Base-by-base conservation (phyloP, 2,113 vertebrate species). In the Saguinus imperator region DNA sequence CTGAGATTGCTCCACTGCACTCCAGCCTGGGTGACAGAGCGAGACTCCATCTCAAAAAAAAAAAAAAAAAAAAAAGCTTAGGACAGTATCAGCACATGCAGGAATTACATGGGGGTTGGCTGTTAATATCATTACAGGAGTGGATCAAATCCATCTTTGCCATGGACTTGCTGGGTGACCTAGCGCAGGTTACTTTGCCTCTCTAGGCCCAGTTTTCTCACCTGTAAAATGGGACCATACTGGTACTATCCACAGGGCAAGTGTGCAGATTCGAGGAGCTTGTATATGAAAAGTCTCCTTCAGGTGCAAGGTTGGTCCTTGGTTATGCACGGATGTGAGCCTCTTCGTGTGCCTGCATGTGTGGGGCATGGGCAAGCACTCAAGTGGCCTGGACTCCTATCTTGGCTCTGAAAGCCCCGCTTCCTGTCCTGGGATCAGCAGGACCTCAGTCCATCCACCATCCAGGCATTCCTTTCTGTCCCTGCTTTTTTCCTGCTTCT, bases 381-480 rank as follows among this genome's bases (percentile, higher is more conserved):
- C 17, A 0, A 7, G 10, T 21, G 27, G n/a, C 27, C 66, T 37
- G 43, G 18, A 57, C 48, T 88, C 7, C 43, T 37, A 7, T 7
- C n/a, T 79, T 37, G 0, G 16, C 29, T 82, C 40, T 64, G 77
- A 75, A 40, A 10, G 61, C 32, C 14, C 25, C 5, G 43, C 8
- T 8, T 3, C 29, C 9, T 0, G 5, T 2, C 48, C 84, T 48
- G 20, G 27, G 70, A 43, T 16, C 21, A 6, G 7, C 29, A n/a
- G 55, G 23, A 48, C 37, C 50, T n/a, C 27, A 8, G 45, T 6
- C 2, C 1, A 73, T 21, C 52, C 20, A 14, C 68, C 27, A 29
- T 45, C 9, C 45, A 14, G 17, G 6, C 10, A 20, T 6, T 10
- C 4, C 2, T 13, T 17, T 32, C 35, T 18, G 13, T 1, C 6